phyloP scores from a whole-genome alignment of 2,888 invertebrate species.

The Dasysyrphus tricinctus region DNA sequence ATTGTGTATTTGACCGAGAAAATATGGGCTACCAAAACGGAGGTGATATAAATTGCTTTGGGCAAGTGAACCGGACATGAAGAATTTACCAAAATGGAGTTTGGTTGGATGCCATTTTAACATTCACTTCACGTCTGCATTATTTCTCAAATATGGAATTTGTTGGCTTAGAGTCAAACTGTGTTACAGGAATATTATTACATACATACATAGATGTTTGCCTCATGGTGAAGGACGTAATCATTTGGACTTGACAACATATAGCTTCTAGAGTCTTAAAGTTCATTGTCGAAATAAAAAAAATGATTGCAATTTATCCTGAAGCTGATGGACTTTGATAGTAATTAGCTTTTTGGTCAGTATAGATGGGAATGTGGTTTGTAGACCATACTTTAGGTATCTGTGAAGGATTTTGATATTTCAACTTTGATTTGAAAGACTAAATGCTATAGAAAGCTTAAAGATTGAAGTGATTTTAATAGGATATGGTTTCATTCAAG shows the following conservation, averaged over 20 bases:
- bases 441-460: too few relatives aligned
- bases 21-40: neutral
- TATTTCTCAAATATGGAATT: slow-evolving; percentile 5
- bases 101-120: neutral
- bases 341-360: slow-evolving; percentile 10
- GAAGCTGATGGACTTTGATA: slow-evolving; percentile 10
- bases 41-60: slow-evolving; percentile 2
- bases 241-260: neutral
- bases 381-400: too few relatives aligned
- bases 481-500: too few relatives aligned
- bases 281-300: slow-evolving; percentile 3
- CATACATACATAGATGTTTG: neutral
- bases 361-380: too few relatives aligned
- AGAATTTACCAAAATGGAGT: neutral
- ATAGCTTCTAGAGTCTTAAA: neutral
- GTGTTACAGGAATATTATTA: neutral
- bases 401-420: too few relatives aligned
- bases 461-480: too few relatives aligned
- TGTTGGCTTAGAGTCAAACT: slow-evolving; percentile 5
- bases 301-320: slow-evolving; percentile 1
- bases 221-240: slow-evolving; percentile 17
- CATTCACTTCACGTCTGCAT: neutral
- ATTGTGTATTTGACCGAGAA: neutral
- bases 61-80: neutral
- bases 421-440: too few relatives aligned